Percentiles rank a stretch among this genome's conserved stretches.
Evolutionary conservation across 2,888 invertebrate species (phyloP).

Genomic region (Brachylomia viminalis): DNA sequence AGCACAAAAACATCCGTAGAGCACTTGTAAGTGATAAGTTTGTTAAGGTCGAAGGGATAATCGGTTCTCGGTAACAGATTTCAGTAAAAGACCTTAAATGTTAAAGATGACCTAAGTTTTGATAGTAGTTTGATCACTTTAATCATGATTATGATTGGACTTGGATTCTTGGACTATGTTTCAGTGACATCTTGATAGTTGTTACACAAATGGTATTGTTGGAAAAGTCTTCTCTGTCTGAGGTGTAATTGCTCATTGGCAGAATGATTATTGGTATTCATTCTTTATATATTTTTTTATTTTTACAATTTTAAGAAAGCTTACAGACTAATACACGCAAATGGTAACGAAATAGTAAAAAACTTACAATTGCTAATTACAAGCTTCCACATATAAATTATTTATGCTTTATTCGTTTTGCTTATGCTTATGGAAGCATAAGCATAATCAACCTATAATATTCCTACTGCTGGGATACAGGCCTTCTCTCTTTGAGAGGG

Average conservation of each 20-base stretch:
- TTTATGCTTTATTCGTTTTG: too few relatives aligned
- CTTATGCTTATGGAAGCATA: too few relatives aligned
- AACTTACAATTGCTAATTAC: too few relatives aligned
- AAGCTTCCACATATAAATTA: too few relatives aligned
- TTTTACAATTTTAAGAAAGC: too few relatives aligned
- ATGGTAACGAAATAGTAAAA: too few relatives aligned
- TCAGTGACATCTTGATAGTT: background rate
- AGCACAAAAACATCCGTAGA: constrained; percentile 55
- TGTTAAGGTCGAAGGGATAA: constrained; percentile 55
- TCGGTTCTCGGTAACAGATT: constrained; percentile 57
- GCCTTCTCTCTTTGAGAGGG: too few relatives aligned
- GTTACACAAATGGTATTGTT: constrained; percentile 20
- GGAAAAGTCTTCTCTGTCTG: background rate
- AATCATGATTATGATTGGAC: constrained; percentile 29
- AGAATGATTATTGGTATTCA: too few relatives aligned
- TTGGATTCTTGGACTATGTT: constrained; percentile 15
- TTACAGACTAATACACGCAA: too few relatives aligned
- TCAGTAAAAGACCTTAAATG: constrained; percentile 39
- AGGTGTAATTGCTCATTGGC: background rate
- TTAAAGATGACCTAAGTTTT: constrained; percentile 47
- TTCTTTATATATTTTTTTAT: too few relatives aligned
- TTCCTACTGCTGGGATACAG: too few relatives aligned
- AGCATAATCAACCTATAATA: too few relatives aligned
- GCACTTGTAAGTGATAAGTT: constrained; percentile 65
- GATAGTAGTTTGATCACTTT: constrained; percentile 40